A percentile compares a stretch with the other conserved stretches of the same genome.
Conservation (phyloP, 2,888 invertebrate species). For the Mayetiola destructor region DNA sequence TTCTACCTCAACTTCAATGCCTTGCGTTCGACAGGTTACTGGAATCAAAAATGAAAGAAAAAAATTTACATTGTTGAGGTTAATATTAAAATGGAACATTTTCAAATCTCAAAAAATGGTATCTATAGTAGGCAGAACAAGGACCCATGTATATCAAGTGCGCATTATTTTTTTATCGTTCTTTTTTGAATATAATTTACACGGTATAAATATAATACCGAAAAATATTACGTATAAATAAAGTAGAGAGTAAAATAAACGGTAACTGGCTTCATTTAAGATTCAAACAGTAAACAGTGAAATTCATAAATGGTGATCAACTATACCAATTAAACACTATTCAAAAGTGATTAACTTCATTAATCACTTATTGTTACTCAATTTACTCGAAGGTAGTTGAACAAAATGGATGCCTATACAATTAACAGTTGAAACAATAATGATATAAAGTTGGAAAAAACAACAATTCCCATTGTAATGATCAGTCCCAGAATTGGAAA, state of each 20-base stretch:
- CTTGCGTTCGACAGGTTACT: conserved; percentile 75
- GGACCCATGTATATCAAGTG: background rate
- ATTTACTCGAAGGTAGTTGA: background rate
- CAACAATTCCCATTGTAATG: background rate
- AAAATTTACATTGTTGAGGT: background rate
- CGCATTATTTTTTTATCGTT: background rate
- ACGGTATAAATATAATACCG: background rate
- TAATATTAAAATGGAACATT: background rate
- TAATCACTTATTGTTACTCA: conserved; percentile 9
- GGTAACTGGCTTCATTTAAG: background rate
- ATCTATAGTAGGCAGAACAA: background rate
- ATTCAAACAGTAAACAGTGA: too few relatives aligned
- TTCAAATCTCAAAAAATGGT: background rate
- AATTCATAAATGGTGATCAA: too few relatives aligned
- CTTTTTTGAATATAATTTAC: background rate
- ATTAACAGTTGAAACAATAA: background rate
- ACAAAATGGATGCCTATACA: background rate
- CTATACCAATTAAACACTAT: conserved; percentile 5
- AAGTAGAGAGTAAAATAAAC: background rate
- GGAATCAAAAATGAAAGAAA: conserved; percentile 28
- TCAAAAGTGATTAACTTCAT: conserved; percentile 9
- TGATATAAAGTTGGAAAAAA: background rate
- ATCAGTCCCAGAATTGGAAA: background rate
- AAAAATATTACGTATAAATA: background rate
- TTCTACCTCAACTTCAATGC: conserved; percentile 70